Evolutionary conservation across 2,113 vertebrate species (phyloP), one percentile per base, ranked within the genome.

Genomic region (Hippolais icterina): DNA sequence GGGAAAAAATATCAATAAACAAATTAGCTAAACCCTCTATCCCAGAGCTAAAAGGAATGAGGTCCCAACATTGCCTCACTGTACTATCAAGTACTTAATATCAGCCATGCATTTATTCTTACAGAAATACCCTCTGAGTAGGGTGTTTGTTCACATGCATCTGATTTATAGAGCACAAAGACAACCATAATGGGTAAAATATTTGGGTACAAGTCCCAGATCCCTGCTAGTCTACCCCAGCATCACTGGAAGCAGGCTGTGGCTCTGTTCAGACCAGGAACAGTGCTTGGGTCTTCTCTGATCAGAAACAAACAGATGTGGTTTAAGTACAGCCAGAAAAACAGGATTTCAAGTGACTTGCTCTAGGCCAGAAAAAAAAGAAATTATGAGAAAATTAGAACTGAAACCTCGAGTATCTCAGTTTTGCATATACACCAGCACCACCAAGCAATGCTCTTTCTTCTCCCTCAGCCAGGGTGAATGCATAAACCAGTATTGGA

Each of bases 31-130:
- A 85, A 83, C 12, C 21, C 22, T 60, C 3, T n/a, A 41, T 12
- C 27, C 28, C 42, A 81, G 31, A 54, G 18, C 50, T 42, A 74
- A 83, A 82, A 27, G 46, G 60, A 70, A 60, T 0, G 6, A 86
- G 9, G 24, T 61, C 13, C 22, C 41, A 3, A 3, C 12, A 63
- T 61, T 25, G 46, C 5, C 7, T 65, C 59, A 31, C 35, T 2
- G 1, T 49, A 9, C 14, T 22, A 10, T n/a, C 0, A 0, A 44
- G 64, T 24, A 46, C 12, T 61, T 83, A 33, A 6, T 39, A 77
- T 47, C 50, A 35, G 44, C 37, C n/a, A n/a, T 41, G 33, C 16
- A 66, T 49, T 63, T 47, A 29, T 72, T 94, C 64, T 69, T 41
- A 44, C 8, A 81, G n/a, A 84, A 77, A 57, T 19, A 20, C 35